A percentile compares a stretch with the other conserved stretches of the same genome.
These are phyloP conservation scores for Hypotaenidia philippensis DNA, from an alignment of 2,797 vertebrate genomes.

Conservation along the genomic window DNA sequence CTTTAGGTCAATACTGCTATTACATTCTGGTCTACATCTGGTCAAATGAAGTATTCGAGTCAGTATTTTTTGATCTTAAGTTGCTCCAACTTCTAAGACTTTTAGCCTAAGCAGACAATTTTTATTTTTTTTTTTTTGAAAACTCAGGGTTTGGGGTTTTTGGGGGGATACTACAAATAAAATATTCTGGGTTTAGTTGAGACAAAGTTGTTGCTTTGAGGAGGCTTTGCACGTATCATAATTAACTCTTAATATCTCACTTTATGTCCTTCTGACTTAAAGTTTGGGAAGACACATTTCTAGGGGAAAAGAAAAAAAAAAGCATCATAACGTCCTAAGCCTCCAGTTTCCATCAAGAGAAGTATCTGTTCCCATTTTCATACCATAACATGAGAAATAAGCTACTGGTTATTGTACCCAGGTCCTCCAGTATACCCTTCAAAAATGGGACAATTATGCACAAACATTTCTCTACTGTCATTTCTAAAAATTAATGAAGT, in stretches of 20 bases:
- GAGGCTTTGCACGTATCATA: not conserved
- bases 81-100: not conserved
- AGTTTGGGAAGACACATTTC: not conserved
- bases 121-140: not conserved
- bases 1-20: not conserved
- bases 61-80: not conserved
- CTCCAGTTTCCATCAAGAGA: not conserved
- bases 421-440: not conserved
- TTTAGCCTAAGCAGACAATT: not conserved
- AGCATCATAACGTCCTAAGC: not conserved
- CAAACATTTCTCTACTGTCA: constrained; percentile 10
- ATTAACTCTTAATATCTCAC: not conserved
- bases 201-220: not conserved
- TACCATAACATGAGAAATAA: not conserved
- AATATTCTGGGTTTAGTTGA: not conserved
- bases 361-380: not conserved
- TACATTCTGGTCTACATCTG: not conserved
- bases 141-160: not conserved
- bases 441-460: constrained; percentile 24
- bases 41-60: not conserved
- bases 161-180: not conserved
- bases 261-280: not conserved
- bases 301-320: not conserved
- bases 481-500: constrained; percentile 23
- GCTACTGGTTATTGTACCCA: not conserved